Conservation (phyloP, 2,113 vertebrate species). For the Hippocampus zosterae region DNA sequence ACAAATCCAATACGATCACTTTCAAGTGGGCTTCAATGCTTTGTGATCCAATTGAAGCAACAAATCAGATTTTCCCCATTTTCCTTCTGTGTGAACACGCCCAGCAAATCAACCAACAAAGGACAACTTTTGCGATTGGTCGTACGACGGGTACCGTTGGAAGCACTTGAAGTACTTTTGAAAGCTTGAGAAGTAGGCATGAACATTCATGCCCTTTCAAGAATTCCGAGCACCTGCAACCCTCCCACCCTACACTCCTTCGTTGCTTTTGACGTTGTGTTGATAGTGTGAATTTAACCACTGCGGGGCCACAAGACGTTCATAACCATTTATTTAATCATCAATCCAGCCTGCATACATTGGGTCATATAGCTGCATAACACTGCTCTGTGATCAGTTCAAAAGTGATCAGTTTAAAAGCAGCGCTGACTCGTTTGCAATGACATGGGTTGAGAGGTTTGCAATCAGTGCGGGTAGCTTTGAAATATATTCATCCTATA, state of each 20-base stretch:
- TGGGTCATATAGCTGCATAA: neutral
- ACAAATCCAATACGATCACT: neutral
- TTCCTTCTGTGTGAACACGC: neutral
- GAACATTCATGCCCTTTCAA: neutral
- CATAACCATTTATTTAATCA: slow-evolving; percentile 2
- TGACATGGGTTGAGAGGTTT: neutral
- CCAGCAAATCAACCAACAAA: neutral
- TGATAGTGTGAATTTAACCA: neutral
- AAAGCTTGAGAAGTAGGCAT: neutral
- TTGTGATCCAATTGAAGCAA: neutral
- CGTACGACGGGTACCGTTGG: neutral
- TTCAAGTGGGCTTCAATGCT: neutral
- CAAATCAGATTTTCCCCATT: neutral
- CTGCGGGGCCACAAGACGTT: neutral
- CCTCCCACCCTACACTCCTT: neutral
- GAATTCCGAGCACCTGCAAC: neutral
- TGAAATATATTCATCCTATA: neutral
- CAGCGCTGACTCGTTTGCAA: neutral
- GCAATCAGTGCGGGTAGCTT: neutral
- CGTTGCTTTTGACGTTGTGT: neutral
- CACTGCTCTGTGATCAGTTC: neutral
- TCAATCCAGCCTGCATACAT: neutral
- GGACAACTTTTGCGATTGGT: neutral
- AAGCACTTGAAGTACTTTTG: neutral
- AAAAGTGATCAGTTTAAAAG: neutral